Base-by-base conservation (phyloP, 2,888 invertebrate species). In the Gastracanthus pulcherrimus region DNA sequence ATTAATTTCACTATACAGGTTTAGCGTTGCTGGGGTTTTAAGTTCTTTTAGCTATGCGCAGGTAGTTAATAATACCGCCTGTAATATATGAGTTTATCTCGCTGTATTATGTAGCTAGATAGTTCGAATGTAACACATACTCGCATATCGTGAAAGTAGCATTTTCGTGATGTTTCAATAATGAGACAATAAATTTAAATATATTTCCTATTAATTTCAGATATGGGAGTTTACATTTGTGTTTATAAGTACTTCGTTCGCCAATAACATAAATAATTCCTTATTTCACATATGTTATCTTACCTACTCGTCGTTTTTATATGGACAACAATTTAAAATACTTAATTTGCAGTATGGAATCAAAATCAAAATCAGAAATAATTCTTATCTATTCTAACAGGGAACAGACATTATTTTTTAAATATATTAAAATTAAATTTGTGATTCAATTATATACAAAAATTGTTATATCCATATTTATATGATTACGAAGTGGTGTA, bases 21-120 rank as follows among this genome's bases (percentile, higher is more conserved):
- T 74, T 41, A 55, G 36, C 29, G 48, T 67, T 72, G 48, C 51
- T 9, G 29, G 23, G 9, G 16, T 36, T 67, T 38, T 16, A 34
- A 75, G 58, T 64, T 78, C 55, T 69, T 74, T 67, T 34, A 51
- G 34, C n/a, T 34, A 60, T 19, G 31, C 51, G 26, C 51, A 64
- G 51, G 62, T 23, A 48, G 67, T 81, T 76, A 69, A 81, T 74
- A 74, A 77, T 51, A 70, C 67, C 26, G 38, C 19, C 26, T 48
- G 72, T 72, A 58, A 81, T 51, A 48, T 77, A 77, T 34, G 66
- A 67, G 72, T 77, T 77, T 76, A 72, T 81, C 48, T 31, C 13
- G 38, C 9, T 41, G 26, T 75, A 60, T 64, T 70, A 80, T 60
- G 36, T 38, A 67, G 38, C 19, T 58, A 29, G 51, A 64, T 77